Evolutionary conservation across 2,113 vertebrate genomes (phyloP).

Genomic region (Pseudopodoces humilis): DNA sequence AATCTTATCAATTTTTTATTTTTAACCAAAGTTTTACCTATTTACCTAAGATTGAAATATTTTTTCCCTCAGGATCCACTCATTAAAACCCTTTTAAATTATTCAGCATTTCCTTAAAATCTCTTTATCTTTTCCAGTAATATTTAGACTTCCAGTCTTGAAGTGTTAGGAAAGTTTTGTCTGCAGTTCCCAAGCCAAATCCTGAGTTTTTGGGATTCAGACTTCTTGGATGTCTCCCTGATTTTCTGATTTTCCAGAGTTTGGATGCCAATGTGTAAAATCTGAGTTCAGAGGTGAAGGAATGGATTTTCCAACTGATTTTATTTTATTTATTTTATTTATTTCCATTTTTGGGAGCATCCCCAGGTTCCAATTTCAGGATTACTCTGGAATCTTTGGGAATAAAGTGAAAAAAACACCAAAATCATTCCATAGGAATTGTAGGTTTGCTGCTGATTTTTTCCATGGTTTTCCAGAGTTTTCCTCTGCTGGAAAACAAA

Average conservation of each 20-base stretch:
- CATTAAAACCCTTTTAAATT: background rate
- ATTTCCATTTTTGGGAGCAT: too few species aligned
- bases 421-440: background rate
- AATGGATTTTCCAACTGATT: background rate
- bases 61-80: background rate
- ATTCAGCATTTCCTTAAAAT: background rate
- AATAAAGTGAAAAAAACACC: background rate
- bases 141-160: background rate
- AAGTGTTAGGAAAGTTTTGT: background rate
- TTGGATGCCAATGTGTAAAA: background rate
- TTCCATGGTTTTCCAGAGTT: background rate
- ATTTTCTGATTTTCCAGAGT: background rate
- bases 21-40: background rate
- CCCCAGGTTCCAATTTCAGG: rapidly evolving
- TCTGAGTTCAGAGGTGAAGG: too few species aligned
- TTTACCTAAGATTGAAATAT: background rate
- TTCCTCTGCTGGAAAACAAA: background rate
- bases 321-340: background rate
- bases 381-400: background rate
- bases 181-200: background rate
- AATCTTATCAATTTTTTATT: background rate
- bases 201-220: background rate
- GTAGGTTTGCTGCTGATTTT: background rate
- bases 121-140: background rate
- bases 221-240: background rate